These are phyloP conservation scores for Bradypodion ventrale DNA, from an alignment of 2,797 vertebrate species.

Conservation along the genomic window DNA sequence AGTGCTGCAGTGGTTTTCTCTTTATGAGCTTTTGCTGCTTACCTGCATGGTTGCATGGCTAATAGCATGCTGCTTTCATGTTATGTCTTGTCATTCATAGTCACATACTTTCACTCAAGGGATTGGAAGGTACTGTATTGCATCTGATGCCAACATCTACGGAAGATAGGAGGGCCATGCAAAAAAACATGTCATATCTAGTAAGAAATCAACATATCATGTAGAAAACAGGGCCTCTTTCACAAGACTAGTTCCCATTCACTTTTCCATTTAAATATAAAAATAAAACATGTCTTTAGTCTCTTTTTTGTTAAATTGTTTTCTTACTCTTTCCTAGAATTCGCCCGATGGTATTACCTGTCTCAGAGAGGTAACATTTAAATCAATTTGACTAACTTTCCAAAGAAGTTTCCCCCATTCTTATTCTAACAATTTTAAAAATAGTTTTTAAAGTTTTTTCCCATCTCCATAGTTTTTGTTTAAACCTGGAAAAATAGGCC, in stretches of 20 bases:
- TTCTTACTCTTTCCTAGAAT: constrained; percentile 74
- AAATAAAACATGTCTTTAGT: constrained; percentile 25
- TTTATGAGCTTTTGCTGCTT: constrained; percentile 1
- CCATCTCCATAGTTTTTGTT: neutral
- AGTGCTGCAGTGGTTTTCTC: neutral
- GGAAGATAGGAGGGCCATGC: constrained; percentile 15
- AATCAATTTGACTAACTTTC: constrained; percentile 62
- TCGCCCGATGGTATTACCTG: constrained; percentile 74
- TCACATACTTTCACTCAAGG: constrained; percentile 15
- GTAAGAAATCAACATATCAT: neutral
- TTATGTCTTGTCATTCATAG: constrained; percentile 28
- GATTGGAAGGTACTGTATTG: constrained; percentile 21
- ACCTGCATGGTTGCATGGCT: constrained; percentile 69
- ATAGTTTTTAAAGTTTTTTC: neutral
- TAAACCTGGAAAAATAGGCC: constrained; percentile 1
- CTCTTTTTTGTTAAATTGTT: constrained; percentile 53
- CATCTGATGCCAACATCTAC: constrained; percentile 26
- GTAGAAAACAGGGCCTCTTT: constrained; percentile 35
- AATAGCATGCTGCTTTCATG: constrained; percentile 33
- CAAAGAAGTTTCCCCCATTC: constrained; percentile 27
- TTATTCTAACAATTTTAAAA: constrained; percentile 32
- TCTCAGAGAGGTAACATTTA: constrained; percentile 76
- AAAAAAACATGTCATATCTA: neutral
- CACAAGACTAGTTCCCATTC: constrained; percentile 29
- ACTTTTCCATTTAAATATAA: neutral